These are phyloP conservation scores for Tetragonula clypearis DNA, from an alignment of 1,140 invertebrate genomes.

Conservation along the genomic window DNA sequence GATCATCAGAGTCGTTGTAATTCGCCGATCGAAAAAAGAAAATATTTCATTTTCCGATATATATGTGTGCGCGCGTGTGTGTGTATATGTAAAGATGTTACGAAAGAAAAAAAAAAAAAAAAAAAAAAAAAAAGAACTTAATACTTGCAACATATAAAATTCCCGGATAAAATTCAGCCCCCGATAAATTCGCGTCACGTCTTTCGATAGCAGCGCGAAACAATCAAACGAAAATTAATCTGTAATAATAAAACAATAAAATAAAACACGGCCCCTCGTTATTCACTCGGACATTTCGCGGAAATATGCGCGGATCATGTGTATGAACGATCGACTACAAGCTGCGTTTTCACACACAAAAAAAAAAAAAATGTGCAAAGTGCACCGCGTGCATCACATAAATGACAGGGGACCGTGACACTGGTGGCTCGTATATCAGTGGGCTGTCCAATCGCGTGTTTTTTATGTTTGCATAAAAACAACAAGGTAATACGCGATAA, in stretches of 20 bases:
- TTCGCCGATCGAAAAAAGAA: not conserved
- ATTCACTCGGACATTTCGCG: slow-evolving; percentile 6
- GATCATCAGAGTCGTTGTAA: not conserved
- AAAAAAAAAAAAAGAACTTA: not conserved
- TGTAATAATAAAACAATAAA: slow-evolving; percentile 37
- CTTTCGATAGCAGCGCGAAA: slow-evolving; percentile 11
- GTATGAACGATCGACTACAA: slow-evolving; percentile 41
- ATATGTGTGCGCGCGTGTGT: too few species aligned
- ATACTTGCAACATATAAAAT: slow-evolving; percentile 12
- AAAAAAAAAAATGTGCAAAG: slow-evolving; percentile 48
- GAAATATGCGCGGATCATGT: slow-evolving; percentile 9
- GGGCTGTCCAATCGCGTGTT: slow-evolving; percentile 48
- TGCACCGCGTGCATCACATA: slow-evolving; percentile 22
- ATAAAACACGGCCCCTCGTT: slow-evolving; percentile 40
- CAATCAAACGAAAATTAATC: slow-evolving; percentile 41
- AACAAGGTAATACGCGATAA: slow-evolving; percentile 50
- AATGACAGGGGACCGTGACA: slow-evolving; percentile 17
- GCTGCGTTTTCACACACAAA: slow-evolving; percentile 19
- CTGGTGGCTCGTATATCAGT: slow-evolving; percentile 38
- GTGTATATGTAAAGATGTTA: not conserved
- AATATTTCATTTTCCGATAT: not conserved
- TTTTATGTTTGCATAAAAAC: slow-evolving; percentile 67
- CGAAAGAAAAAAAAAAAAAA: not conserved
- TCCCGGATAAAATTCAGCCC: not conserved
- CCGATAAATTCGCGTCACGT: slow-evolving; percentile 36